phyloP scores from a whole-genome alignment of 2,113 vertebrate species.

The Eulacestoma nigropectus region DNA sequence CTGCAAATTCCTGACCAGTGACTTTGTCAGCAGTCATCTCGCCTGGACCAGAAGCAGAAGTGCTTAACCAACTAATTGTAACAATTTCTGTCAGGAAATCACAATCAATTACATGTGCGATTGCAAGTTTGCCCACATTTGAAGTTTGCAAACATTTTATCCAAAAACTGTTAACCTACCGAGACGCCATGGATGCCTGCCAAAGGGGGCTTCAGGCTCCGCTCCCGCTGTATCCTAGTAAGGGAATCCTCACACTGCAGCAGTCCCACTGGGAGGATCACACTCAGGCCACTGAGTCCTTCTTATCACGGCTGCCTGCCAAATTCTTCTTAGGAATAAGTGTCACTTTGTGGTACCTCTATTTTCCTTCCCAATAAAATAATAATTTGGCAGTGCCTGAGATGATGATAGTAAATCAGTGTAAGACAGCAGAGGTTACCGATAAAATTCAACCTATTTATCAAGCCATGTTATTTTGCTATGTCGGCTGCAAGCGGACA shows the following conservation, averaged over 20 bases:
- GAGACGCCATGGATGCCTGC: neutral
- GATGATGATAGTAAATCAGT: constrained; percentile 69
- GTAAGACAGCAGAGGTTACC: constrained; percentile 57
- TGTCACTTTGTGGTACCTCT: constrained; percentile 65
- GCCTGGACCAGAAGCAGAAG: neutral
- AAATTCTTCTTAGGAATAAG: constrained; percentile 59
- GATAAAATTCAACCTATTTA: constrained; percentile 59
- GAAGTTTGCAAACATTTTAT: neutral
- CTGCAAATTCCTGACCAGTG: neutral
- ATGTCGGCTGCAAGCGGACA: neutral
- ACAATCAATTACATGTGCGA: fast-evolving
- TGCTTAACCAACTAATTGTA: constrained; percentile 18
- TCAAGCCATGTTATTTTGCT: constrained; percentile 41
- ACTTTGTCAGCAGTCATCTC: neutral
- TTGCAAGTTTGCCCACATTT: neutral
- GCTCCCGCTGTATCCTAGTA: neutral
- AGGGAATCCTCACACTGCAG: constrained; percentile 61
- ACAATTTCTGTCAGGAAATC: constrained; percentile 8
- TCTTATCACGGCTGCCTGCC: constrained; percentile 60
- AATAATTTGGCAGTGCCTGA: constrained; percentile 67
- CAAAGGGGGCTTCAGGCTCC: neutral
- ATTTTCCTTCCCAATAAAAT: constrained; percentile 71
- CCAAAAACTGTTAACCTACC: neutral
- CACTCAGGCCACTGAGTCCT: constrained; percentile 39
- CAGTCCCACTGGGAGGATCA: constrained; percentile 67